Evolutionary conservation across 1,140 invertebrate species (phyloP).

Genomic region (Proales similis): DNA sequence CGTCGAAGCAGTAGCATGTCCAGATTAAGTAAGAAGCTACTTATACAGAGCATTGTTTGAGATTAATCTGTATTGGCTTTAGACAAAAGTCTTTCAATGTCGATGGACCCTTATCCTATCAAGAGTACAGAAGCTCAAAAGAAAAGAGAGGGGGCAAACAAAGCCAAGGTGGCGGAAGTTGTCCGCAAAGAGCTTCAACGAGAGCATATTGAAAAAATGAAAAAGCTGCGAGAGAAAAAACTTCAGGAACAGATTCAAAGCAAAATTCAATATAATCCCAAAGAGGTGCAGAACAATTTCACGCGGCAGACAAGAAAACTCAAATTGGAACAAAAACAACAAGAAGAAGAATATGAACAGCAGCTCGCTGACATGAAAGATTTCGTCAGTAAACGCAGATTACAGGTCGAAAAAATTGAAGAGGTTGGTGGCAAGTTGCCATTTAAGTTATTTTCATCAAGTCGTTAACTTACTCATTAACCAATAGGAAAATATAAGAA

Average conservation of each 20-base stretch:
- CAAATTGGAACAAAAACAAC: conserved; percentile 17
- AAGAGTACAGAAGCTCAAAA: conserved; percentile 26
- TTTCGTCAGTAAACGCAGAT: conserved; percentile 5
- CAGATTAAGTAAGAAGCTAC: neutral
- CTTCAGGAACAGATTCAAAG: conserved; percentile 33
- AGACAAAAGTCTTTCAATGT: conserved; percentile 29
- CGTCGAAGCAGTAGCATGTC: conserved; percentile 35
- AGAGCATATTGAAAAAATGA: conserved; percentile 34
- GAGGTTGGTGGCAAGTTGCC: neutral
- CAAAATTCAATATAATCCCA: conserved; percentile 27
- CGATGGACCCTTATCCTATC: conserved; percentile 33
- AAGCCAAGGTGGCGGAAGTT: conserved; percentile 20
- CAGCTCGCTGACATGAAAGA: conserved; percentile 13
- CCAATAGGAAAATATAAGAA: conserved; percentile 16
- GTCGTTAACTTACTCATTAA: too few species aligned
- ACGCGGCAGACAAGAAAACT: conserved; percentile 26
- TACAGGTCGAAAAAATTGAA: conserved; percentile 34
- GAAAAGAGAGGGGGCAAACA: conserved; percentile 13
- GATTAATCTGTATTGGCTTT: neutral
- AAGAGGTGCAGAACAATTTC: conserved; percentile 20
- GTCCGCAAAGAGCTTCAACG: conserved; percentile 19
- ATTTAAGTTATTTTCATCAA: neutral
- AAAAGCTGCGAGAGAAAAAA: conserved; percentile 35
- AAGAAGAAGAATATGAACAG: conserved; percentile 36
- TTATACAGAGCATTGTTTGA: neutral